Evolutionary conservation across 2,797 vertebrate genomes (phyloP).

Genomic region (Enteromius fasciolatus): DNA sequence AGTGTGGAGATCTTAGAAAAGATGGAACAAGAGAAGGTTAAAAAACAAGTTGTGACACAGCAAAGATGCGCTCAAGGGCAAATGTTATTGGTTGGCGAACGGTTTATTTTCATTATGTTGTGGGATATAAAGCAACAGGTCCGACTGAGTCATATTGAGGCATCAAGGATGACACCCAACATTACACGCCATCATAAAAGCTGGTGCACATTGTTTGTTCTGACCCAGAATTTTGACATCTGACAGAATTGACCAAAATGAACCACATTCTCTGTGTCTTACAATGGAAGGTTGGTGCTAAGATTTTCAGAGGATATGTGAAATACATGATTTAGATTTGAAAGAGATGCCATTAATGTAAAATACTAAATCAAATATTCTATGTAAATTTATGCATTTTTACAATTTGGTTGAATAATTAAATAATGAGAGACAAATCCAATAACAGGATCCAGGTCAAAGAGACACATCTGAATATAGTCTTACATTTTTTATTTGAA

Average conservation of each 20-base stretch:
- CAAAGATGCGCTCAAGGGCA: slow-evolving; percentile 12
- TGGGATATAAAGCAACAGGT: slow-evolving; percentile 2
- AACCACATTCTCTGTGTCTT: background rate
- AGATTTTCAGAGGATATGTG: background rate
- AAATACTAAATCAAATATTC: slow-evolving; percentile 10
- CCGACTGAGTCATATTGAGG: background rate
- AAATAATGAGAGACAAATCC: background rate
- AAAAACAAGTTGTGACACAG: slow-evolving; percentile 18
- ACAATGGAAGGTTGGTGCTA: background rate
- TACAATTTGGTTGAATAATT: slow-evolving; percentile 9
- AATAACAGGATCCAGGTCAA: slow-evolving; percentile 4
- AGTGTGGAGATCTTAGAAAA: background rate
- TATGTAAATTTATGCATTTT: background rate
- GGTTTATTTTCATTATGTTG: slow-evolving; percentile 19
- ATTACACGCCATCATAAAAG: background rate
- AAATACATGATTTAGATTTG: background rate
- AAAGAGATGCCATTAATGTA: background rate
- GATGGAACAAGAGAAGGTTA: slow-evolving; percentile 29
- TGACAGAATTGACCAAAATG: background rate
- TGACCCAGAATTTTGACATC: background rate
- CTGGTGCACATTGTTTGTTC: background rate
- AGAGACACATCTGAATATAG: background rate
- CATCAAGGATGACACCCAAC: background rate
- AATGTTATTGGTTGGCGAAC: background rate
- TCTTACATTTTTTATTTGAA: background rate